Evolutionary conservation across 2,888 invertebrate genomes (phyloP).

Genomic region (Eledona agricola): DNA sequence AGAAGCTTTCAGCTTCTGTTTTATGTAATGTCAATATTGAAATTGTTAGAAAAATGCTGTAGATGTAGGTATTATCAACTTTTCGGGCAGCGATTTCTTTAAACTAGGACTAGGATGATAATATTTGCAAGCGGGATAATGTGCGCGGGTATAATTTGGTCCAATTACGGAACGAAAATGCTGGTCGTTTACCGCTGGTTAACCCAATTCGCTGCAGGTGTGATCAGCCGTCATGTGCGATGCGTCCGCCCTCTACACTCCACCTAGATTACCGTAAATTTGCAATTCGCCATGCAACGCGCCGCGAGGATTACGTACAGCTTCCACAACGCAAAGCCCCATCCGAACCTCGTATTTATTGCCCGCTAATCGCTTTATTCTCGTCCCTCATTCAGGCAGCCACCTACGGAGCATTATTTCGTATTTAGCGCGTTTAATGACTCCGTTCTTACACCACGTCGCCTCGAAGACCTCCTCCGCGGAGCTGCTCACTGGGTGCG

Average conservation of each 20-base stretch:
- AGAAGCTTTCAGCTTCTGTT: too few relatives aligned
- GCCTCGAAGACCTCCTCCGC: slow-evolving; percentile 2
- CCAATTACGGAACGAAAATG: too few relatives aligned
- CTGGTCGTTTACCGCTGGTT: too few relatives aligned
- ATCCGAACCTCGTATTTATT: slow-evolving; percentile 51
- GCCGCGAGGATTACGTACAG: slow-evolving; percentile 40
- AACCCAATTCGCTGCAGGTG: slow-evolving; percentile 11
- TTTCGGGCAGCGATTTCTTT: too few relatives aligned
- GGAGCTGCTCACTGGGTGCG: background rate
- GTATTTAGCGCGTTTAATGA: slow-evolving; percentile 46
- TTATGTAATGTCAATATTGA: too few relatives aligned
- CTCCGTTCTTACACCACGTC: slow-evolving; percentile 1
- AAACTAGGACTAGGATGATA: too few relatives aligned
- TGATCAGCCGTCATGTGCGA: slow-evolving; percentile 4
- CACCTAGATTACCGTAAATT: slow-evolving; percentile 11
- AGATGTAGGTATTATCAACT: too few relatives aligned
- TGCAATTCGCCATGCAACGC: slow-evolving; percentile 42
- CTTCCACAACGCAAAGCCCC: too few relatives aligned
- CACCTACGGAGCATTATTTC: slow-evolving; percentile 53
- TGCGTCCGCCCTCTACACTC: slow-evolving; percentile 8
- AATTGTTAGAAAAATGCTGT: too few relatives aligned
- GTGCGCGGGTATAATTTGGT: too few relatives aligned
- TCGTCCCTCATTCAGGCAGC: slow-evolving; percentile 48
- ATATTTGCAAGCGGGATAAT: too few relatives aligned
- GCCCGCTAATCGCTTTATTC: slow-evolving; percentile 53